These are phyloP conservation scores for Betta splendens DNA, from an alignment of 2,797 vertebrate genomes.

Conservation along the genomic window DNA sequence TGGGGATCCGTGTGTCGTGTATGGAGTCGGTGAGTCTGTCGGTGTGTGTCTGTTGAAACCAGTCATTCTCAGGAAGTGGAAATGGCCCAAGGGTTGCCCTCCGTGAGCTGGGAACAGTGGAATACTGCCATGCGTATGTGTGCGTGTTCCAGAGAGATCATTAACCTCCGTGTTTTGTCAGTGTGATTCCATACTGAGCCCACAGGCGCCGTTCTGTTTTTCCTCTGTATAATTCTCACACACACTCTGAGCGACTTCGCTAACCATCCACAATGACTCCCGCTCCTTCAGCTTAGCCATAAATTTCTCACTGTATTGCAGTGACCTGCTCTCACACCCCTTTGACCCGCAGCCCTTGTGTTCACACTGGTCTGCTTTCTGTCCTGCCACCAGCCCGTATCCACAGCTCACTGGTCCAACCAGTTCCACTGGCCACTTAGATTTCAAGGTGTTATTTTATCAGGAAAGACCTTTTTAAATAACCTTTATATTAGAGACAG, in stretches of 20 bases:
- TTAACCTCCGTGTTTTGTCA: conserved; percentile 59
- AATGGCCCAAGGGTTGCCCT: conserved; percentile 23
- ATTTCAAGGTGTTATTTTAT: conserved; percentile 36
- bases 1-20: background rate
- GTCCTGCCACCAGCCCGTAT: conserved; percentile 14
- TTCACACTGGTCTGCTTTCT: conserved; percentile 27
- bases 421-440: conserved; percentile 15
- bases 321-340: conserved; percentile 56
- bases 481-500: no score
- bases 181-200: conserved; percentile 42
- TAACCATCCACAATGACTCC: conserved; percentile 36
- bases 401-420: conserved; percentile 29
- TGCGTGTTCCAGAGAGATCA: conserved; percentile 33
- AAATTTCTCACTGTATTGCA: conserved; percentile 36
- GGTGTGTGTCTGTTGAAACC: background rate
- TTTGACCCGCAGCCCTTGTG: conserved; percentile 44
- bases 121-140: conserved; percentile 28
- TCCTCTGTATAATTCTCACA: conserved; percentile 15
- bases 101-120: conserved; percentile 46
- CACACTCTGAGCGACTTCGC: conserved; percentile 9
- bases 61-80: conserved; percentile 16
- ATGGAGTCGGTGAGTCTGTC: background rate
- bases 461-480: conserved; percentile 25
- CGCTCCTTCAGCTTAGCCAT: conserved; percentile 20
- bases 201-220: conserved; percentile 50